Evolutionary conservation across 2,113 vertebrate genomes (phyloP).

Genomic region (Pseudorasbora parva): DNA sequence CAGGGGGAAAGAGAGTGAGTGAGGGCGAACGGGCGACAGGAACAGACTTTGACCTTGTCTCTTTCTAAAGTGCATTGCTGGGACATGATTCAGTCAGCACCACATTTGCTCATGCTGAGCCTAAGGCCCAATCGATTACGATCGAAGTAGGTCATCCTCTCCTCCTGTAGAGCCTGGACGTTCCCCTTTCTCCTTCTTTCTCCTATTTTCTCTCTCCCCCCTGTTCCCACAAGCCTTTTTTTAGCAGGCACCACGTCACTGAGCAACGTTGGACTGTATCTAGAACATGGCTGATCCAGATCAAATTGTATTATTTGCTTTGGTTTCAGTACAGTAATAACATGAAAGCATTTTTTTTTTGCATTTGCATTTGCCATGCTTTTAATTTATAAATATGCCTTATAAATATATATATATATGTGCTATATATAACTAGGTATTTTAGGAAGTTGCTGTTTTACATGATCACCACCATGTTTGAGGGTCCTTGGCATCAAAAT

Average conservation of each 20-base stretch:
- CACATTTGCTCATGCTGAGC: slow-evolving; percentile 51
- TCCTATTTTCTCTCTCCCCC: neutral
- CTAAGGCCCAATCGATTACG: slow-evolving; percentile 53
- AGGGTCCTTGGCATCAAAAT: neutral
- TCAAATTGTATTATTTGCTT: neutral
- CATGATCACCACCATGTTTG: neutral
- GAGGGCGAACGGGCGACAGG: neutral
- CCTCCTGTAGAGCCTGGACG: slow-evolving; percentile 27
- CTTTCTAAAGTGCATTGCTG: slow-evolving; percentile 41
- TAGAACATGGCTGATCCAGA: neutral
- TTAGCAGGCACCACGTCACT: slow-evolving; percentile 11
- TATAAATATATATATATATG: no score
- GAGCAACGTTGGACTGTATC: slow-evolving; percentile 24
- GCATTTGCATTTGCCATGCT: no score
- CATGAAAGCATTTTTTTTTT: neutral
- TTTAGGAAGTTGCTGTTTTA: no score
- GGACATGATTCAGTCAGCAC: slow-evolving; percentile 43
- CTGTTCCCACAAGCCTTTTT: neutral
- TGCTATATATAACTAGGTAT: neutral
- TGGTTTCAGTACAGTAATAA: neutral
- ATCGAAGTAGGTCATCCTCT: slow-evolving; percentile 59
- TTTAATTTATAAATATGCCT: neutral
- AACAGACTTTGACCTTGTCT: slow-evolving; percentile 53
- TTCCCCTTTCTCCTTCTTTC: slow-evolving; percentile 15
- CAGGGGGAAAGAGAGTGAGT: neutral